Evolutionary conservation across 2,113 vertebrate genomes (phyloP).

Genomic region (Poeciliopsis occidentalis): DNA sequence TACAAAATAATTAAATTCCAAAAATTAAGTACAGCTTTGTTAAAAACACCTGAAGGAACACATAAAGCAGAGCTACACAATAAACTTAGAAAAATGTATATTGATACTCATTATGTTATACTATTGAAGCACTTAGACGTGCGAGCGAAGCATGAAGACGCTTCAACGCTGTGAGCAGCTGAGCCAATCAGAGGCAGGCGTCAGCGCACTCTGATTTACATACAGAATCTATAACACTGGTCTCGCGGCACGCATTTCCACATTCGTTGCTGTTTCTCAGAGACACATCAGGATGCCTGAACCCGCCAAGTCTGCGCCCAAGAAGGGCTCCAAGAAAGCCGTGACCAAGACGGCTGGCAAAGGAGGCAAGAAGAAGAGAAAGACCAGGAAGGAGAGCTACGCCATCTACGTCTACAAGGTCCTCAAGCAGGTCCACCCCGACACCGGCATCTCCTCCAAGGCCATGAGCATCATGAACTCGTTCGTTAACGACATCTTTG

Average conservation of each 20-base stretch:
- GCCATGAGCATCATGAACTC: constrained; percentile 68
- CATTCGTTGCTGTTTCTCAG: not conserved
- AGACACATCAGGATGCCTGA: constrained; percentile 3
- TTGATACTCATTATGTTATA: too few relatives aligned
- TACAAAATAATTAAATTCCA: too few relatives aligned
- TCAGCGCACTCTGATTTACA: not conserved
- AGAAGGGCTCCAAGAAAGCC: constrained; percentile 30
- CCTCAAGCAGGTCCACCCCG: constrained; percentile 61
- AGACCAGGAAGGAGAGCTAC: constrained; percentile 49
- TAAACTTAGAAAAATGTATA: too few relatives aligned
- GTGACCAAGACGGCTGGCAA: constrained; percentile 16
- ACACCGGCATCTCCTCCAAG: constrained; percentile 60
- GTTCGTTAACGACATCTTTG: constrained; percentile 62
- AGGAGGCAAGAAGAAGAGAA: constrained; percentile 27
- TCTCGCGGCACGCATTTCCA: accelerated
- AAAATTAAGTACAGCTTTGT: too few relatives aligned
- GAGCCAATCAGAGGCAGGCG: not conserved
- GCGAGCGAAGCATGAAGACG: too few relatives aligned
- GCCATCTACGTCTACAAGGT: constrained; percentile 67
- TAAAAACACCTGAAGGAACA: too few relatives aligned
- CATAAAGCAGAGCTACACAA: too few relatives aligned
- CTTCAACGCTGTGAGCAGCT: not conserved
- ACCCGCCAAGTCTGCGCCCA: constrained; percentile 20
- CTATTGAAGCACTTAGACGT: too few relatives aligned
- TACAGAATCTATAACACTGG: not conserved